phyloP scores from a whole-genome alignment of 2,797 vertebrate species.

The Eulemur rubriventer region DNA sequence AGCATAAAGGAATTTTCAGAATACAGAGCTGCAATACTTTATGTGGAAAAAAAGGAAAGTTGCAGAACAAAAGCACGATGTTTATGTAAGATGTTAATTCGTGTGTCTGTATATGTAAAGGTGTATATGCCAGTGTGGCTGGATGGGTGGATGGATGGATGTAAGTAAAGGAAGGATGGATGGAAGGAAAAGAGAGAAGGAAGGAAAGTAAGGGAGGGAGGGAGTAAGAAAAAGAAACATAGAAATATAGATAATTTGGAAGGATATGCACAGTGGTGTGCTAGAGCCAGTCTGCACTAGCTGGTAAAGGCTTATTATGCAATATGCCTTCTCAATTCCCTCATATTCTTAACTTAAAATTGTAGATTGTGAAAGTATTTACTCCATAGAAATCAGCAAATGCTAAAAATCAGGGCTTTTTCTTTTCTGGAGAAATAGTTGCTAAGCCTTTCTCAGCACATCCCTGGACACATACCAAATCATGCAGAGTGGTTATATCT shows the following conservation, averaged over 20 bases:
- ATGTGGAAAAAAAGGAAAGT: background rate
- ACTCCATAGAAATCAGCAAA: background rate
- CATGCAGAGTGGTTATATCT: background rate
- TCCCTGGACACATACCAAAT: background rate
- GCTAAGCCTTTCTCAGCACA: background rate
- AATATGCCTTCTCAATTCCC: background rate
- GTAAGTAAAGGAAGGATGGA: background rate
- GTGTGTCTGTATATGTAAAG: rapidly evolving
- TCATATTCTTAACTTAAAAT: background rate
- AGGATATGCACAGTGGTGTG: background rate
- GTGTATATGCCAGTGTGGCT: too few relatives aligned
- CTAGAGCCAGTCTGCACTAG: background rate
- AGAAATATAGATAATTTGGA: background rate
- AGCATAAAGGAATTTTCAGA: background rate
- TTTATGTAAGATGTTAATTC: background rate
- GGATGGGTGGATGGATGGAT: too few relatives aligned
- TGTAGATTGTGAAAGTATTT: background rate
- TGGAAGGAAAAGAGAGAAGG: too few relatives aligned
- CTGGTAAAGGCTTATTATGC: background rate
- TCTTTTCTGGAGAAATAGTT: background rate
- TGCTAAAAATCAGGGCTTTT: background rate
- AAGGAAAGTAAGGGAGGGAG: background rate
- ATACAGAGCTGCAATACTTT: background rate
- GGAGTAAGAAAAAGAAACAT: background rate
- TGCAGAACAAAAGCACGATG: background rate